Evolutionary conservation across 2,888 invertebrate species (phyloP).

Genomic region (Camponotus fellah): DNA sequence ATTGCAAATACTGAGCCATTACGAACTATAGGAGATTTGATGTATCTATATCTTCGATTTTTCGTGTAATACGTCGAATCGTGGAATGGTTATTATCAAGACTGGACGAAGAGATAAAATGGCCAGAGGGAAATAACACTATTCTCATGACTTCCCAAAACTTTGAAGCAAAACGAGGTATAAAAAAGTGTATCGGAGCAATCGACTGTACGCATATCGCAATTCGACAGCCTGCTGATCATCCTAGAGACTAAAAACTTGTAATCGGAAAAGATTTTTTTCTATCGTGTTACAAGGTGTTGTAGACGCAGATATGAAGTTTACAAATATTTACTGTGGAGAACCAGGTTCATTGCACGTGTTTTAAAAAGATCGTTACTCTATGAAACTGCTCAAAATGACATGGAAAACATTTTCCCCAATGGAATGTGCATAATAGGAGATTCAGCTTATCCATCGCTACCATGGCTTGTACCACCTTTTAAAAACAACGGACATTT

Average conservation of each 20-base stretch:
- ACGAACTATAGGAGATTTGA: conserved; percentile 16
- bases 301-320: conserved; percentile 49
- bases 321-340: conserved; percentile 30
- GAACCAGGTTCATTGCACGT: conserved; percentile 54
- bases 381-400: conserved; percentile 10
- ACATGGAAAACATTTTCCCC: conserved; percentile 18
- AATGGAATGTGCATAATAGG: conserved; percentile 12
- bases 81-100: conserved; percentile 11
- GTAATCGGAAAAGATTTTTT: conserved; percentile 47
- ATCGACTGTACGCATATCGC: conserved; percentile 31
- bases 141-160: conserved; percentile 2
- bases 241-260: conserved; percentile 47
- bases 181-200: conserved; percentile 20
- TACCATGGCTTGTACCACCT: conserved; percentile 11
- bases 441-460: conserved; percentile 8
- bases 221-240: conserved; percentile 39
- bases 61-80: conserved; percentile 20
- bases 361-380: conserved; percentile 69
- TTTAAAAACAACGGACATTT: conserved; percentile 1
- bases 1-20: conserved; percentile 22
- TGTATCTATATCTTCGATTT: conserved; percentile 19
- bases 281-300: conserved; percentile 51
- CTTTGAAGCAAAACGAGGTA: conserved; percentile 19
- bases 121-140: conserved; percentile 8
- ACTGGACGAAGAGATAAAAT: conserved; percentile 16